A percentile compares a stretch with the other conserved stretches of the same genome.
These are phyloP conservation scores for Phlogophora meticulosa DNA, from an alignment of 2,888 invertebrate species.

Conservation along the genomic window DNA sequence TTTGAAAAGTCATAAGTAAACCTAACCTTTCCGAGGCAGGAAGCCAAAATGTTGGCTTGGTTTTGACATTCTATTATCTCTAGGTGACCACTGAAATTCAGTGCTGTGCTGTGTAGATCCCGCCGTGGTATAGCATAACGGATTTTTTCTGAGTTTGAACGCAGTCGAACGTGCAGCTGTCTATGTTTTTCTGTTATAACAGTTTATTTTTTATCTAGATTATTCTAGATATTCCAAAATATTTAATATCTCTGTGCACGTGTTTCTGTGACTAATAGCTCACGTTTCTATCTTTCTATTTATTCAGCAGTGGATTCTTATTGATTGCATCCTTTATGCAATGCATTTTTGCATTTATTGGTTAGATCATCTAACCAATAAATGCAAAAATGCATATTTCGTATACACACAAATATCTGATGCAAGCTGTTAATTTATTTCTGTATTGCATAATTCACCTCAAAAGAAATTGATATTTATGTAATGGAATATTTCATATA, in stretches of 20 bases:
- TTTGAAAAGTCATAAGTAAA: no score
- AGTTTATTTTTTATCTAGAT: background rate
- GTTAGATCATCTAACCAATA: slow-evolving; percentile 12
- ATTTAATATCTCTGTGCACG: background rate
- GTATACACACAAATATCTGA: slow-evolving; percentile 5
- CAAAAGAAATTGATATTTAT: slow-evolving; percentile 33
- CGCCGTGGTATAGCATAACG: no score
- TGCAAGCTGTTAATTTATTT: slow-evolving; percentile 34
- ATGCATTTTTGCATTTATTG: background rate
- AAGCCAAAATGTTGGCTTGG: no score
- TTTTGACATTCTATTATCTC: no score
- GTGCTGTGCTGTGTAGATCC: no score
- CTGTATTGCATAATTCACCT: slow-evolving; percentile 45
- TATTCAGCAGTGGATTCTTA: background rate
- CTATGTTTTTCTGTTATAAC: background rate
- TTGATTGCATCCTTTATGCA: background rate
- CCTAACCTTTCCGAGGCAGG: no score
- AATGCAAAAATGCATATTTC: slow-evolving; percentile 31
- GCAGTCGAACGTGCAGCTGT: background rate
- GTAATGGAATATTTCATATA: slow-evolving; percentile 39
- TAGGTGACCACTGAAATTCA: no score
- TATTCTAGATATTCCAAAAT: slow-evolving; percentile 1
- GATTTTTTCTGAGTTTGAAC: no score
- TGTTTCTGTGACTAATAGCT: background rate
- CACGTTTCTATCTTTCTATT: background rate